phyloP scores from a whole-genome alignment of 2,113 vertebrate genomes.

The Protobothrops flavoviridis region DNA sequence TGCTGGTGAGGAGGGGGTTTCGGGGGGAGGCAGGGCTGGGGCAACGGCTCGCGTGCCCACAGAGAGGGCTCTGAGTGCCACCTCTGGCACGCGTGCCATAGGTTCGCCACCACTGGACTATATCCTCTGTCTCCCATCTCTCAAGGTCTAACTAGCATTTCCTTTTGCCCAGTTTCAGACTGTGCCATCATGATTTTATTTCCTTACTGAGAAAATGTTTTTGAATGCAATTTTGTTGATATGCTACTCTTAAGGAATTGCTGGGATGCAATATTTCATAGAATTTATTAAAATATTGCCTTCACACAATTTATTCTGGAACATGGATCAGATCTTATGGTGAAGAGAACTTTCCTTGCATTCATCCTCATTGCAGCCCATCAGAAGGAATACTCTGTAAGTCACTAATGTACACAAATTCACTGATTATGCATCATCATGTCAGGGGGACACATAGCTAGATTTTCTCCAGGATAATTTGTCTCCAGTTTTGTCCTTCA shows the following conservation, averaged over 20 bases:
- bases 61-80: no score
- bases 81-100: no score
- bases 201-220: not conserved
- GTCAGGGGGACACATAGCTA: not conserved
- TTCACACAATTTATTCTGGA: not conserved
- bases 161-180: not conserved
- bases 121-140: not conserved
- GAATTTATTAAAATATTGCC: not conserved
- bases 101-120: not conserved
- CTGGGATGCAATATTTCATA: not conserved
- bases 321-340: not conserved
- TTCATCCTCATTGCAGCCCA: not conserved
- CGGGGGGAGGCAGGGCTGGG: no score
- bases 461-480: not conserved
- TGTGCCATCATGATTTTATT: not conserved
- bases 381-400: not conserved
- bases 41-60: no score
- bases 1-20: no score
- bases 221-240: not conserved
- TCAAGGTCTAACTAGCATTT: not conserved
- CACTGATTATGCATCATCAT: not conserved
- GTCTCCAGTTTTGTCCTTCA: not conserved
- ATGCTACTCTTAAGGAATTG: not conserved
- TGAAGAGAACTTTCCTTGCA: not conserved
- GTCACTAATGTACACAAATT: not conserved